Conservation (phyloP, 1,140 invertebrate genomes). For the Aricia agestis region DNA sequence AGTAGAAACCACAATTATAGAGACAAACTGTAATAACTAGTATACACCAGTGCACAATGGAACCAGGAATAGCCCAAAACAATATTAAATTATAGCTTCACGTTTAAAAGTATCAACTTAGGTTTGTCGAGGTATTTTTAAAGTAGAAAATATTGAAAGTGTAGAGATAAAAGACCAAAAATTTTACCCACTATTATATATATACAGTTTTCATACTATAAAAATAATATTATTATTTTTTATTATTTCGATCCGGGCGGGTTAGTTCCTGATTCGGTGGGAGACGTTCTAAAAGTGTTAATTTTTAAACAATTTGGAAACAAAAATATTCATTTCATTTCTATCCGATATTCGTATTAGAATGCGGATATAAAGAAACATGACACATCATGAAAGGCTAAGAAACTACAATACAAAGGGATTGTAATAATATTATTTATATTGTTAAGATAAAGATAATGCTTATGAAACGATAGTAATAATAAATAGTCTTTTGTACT, state of each 20-base stretch:
- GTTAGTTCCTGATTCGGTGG: too few species aligned
- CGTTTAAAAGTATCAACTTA: background rate
- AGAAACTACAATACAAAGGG: background rate
- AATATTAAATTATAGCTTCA: background rate
- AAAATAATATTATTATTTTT: too few species aligned
- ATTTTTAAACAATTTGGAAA: too few species aligned
- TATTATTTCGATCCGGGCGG: too few species aligned
- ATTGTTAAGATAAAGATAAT: background rate
- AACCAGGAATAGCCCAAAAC: background rate
- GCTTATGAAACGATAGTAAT: background rate
- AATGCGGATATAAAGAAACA: too few species aligned
- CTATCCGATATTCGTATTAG: too few species aligned
- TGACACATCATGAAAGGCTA: background rate
- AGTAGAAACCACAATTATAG: constrained; percentile 8
- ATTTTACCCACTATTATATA: too few species aligned
- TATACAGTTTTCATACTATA: too few species aligned
- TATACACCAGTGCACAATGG: background rate
- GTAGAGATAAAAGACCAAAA: too few species aligned
- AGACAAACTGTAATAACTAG: background rate
- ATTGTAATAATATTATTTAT: background rate
- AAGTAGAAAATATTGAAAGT: too few species aligned
- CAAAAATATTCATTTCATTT: too few species aligned
- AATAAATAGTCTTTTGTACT: constrained; percentile 11
- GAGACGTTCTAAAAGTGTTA: too few species aligned
- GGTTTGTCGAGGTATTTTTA: background rate